phyloP scores from a whole-genome alignment of 2,888 invertebrate species.

The Pyrochroa serraticornis region DNA sequence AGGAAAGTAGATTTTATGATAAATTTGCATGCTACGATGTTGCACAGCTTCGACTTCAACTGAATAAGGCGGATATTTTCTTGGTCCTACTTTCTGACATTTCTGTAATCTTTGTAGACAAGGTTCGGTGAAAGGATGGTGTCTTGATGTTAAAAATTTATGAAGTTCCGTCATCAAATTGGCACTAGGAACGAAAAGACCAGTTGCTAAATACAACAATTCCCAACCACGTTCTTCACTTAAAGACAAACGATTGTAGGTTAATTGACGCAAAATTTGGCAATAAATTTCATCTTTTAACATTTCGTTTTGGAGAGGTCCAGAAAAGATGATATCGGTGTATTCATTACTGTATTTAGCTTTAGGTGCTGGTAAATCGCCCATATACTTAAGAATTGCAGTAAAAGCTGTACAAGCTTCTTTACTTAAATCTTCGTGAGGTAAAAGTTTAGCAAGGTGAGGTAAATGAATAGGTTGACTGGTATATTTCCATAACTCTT shows the following conservation, averaged over 20 bases:
- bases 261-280: slow-evolving; percentile 93
- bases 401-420: slow-evolving; percentile 77
- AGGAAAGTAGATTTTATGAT: slow-evolving; percentile 95
- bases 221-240: slow-evolving; percentile 96
- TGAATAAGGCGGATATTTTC: slow-evolving; percentile 80
- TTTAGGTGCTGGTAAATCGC: slow-evolving; percentile 85
- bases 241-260: slow-evolving; percentile 79
- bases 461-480: slow-evolving; percentile 85
- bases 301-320: slow-evolving; percentile 74
- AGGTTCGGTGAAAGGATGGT: slow-evolving; percentile 78
- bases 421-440: slow-evolving; percentile 73
- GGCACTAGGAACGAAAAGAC: slow-evolving; percentile 82
- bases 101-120: slow-evolving; percentile 82
- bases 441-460: slow-evolving; percentile 74
- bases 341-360: slow-evolving; percentile 79
- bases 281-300: slow-evolving; percentile 91
- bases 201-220: slow-evolving; percentile 88
- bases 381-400: slow-evolving; percentile 86
- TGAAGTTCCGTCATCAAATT: slow-evolving; percentile 76
- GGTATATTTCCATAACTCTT: slow-evolving; percentile 83
- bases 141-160: slow-evolving; percentile 75
- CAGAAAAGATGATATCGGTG: slow-evolving; percentile 86
- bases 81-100: slow-evolving; percentile 64
- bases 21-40: slow-evolving; percentile 91
- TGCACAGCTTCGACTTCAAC: slow-evolving; percentile 96